Conservation (phyloP, 2,113 vertebrate genomes). For the Gymnorhina tibicen region DNA sequence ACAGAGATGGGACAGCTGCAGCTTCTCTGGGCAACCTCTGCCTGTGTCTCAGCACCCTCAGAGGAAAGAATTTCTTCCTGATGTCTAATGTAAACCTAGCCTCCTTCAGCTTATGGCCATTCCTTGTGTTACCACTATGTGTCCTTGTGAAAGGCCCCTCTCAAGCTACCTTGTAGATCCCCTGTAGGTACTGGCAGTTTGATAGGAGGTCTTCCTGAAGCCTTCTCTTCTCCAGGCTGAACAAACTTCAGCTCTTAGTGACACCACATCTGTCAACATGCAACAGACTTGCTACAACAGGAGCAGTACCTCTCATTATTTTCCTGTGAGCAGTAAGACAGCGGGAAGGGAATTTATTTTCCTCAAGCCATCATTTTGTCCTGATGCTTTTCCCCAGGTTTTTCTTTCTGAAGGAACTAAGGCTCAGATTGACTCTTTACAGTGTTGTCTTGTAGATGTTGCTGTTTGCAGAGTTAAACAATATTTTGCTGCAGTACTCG, state of each 20-base stretch:
- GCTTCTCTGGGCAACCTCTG: not conserved
- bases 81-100: not conserved
- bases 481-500: not conserved
- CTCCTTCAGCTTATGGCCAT: rapidly evolving
- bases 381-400: not conserved
- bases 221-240: not conserved
- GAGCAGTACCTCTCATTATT: not conserved
- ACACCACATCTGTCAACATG: not conserved
- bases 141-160: not conserved
- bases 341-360: not conserved
- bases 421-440: rapidly evolving
- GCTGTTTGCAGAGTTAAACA: not conserved
- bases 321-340: not conserved
- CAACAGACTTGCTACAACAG: not conserved
- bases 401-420: not conserved
- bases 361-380: not conserved
- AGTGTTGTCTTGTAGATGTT: not conserved
- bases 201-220: not conserved
- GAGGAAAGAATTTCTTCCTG: not conserved
- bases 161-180: not conserved
- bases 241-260: not conserved
- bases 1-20: not conserved
- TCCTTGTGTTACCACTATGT: not conserved
- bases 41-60: too few relatives aligned
- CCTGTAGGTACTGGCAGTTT: not conserved